phyloP scores from a whole-genome alignment of 2,888 invertebrate genomes.

The Caenorhabditis sp. region DNA sequence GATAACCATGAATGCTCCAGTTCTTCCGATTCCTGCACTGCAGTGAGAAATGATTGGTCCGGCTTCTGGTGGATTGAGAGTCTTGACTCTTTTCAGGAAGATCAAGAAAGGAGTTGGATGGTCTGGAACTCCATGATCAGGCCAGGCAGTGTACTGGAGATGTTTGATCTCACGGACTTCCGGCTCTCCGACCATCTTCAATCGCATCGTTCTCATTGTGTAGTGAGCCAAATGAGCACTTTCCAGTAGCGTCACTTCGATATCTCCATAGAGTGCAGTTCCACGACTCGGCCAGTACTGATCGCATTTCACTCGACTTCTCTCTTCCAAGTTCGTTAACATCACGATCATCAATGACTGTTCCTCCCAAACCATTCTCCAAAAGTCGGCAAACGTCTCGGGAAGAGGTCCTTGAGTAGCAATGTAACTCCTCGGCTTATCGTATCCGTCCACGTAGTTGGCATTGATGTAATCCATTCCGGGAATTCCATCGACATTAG shows the following conservation, averaged over 20 bases:
- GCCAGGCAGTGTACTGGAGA: constrained; percentile 99
- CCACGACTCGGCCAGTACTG: constrained; percentile 96
- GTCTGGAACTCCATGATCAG: constrained; percentile 98
- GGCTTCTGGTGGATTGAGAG: constrained; percentile 92
- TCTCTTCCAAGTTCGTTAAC: constrained; percentile 99
- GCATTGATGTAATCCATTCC: constrained; percentile 99
- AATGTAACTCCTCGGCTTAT: constrained; percentile 98
- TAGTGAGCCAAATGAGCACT: constrained; percentile 98
- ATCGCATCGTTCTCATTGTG: constrained; percentile 96
- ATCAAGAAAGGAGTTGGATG: constrained; percentile 98
- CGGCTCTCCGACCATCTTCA: constrained; percentile 85
- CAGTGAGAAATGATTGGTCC: constrained; percentile 97
- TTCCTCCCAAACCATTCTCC: constrained; percentile 99
- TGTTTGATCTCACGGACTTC: constrained; percentile 97
- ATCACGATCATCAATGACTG: constrained; percentile 96
- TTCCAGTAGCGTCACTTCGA: constrained; percentile 94
- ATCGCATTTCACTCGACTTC: constrained; percentile 90
- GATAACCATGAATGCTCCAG: constrained; percentile 98
- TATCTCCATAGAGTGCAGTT: constrained; percentile 94
- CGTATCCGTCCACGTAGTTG: constrained; percentile 98
- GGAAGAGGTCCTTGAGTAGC: constrained; percentile 99
- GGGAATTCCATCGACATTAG: constrained; percentile 91
- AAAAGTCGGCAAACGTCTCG: constrained; percentile 98
- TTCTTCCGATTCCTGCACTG: constrained; percentile 92
- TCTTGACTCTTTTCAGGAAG: constrained; percentile 94